Evolutionary conservation across 2,113 vertebrate genomes (phyloP), one percentile per base, ranked within the genome.

Genomic region (Leptobrachium ailaonicum): DNA sequence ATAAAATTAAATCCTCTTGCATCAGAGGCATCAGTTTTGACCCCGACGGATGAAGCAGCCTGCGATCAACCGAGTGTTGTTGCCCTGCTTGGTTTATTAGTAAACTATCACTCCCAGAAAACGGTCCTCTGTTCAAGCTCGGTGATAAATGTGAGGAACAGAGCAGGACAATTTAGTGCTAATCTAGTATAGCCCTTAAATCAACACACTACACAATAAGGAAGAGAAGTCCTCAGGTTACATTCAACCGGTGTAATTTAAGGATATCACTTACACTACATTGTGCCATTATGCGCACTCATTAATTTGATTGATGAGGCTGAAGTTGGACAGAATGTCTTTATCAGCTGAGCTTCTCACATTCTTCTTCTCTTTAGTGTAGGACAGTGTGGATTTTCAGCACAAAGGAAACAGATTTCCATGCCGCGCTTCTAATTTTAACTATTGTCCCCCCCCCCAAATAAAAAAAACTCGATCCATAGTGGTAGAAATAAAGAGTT

Each of bases 201-300:
- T 54, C 32, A 56, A 20, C 45, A 71, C 45, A 47, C 14, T 71
- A 4, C 68, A 71, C 45, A 50, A 50, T 44, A 71, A 71, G 44
- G 11, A 47, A 69, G 45, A 40, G n/a, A 8, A 66, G 44, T 32
- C n/a, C 32, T 53, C 20, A 72, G 70, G 7, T 64, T 64, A 64
- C 4, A 6, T 13, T 40, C 20, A 53, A 54, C 14, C 50, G 44
- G 70, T 72, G 9, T 44, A 40, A 72, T 41, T 53, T 41, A 72
- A 53, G 20, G 70, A 40, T 64, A 14, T 32, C 68, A 70, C 14
- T n/a, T 47, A 70, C 68, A 11, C 50, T 32, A 12, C 2, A 56
- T 40, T 40, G 47, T 41, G 47, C n/a, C 10, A 44, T 11, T 32
- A 41, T 2, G 20, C 47, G 47, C 8, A 53, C 9, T 72, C 11